Base-by-base conservation (phyloP, 1,140 invertebrate genomes). In the Lepeophtheirus salmonis region DNA sequence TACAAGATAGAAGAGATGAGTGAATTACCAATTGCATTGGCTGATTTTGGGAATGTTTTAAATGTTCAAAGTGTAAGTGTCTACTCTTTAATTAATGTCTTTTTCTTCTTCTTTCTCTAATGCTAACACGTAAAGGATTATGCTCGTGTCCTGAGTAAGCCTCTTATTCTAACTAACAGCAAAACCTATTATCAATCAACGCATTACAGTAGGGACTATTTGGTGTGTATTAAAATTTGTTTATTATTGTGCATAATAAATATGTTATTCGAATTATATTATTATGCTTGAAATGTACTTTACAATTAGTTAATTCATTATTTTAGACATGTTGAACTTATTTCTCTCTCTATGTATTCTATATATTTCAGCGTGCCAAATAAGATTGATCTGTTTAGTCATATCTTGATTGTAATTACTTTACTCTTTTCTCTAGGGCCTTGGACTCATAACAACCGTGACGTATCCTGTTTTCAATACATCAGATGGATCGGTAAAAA, bases 141-240 rank as follows among this genome's bases (percentile, higher is more conserved):
- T 30, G 21, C 26, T 16, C 66, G 67, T 59, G 69, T 74, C 49
- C 63, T 75, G 18, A 68, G 67, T 22, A 67, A 71, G 50, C 72
- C 72, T 17, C 56, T 74, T 54, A 70, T 68, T n/a, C 63, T 72
- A 25, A 67, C 52, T n/a, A 22, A 22, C n/a, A 14, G 14, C 2
- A n/a, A 14, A 14, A 22, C 18, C 52, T 54, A 18, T 54, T 54
- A 20, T 22, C 16, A 54, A 16, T n/a, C 22, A 17, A 54, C 52
- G n/a, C 23, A n/a, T 20, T 54, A 20, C 52, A 18, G 16, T 18
- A 17, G 52, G 16, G 52, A 54, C 22, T 22, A 54, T 20, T 2
- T 54, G 52, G 52, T 54, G 52, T 17, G 52, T 54, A 18, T 14
- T 54, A 16, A 54, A 18, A 54, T 52, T 41, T n/a, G n/a, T n/a